Evolutionary conservation across 2,797 vertebrate genomes (phyloP).

Genomic region (Hafferia zeledoni): DNA sequence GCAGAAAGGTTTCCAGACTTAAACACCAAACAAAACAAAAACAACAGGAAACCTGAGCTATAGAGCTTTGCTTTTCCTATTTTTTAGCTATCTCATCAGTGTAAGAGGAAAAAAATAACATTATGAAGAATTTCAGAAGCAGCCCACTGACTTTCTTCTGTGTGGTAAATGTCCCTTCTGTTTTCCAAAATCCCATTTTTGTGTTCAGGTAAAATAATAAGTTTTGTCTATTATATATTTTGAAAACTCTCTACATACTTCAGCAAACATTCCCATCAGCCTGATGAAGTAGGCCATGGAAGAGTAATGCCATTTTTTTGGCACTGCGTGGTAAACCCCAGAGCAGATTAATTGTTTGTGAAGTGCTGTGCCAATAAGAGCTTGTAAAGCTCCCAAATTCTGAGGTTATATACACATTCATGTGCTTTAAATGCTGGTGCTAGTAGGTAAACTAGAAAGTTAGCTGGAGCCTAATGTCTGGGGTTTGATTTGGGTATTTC

Average conservation of each 20-base stretch:
- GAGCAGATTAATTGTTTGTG: background rate
- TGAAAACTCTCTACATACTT: background rate
- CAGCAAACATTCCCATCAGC: background rate
- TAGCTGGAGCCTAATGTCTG: background rate
- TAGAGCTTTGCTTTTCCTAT: background rate
- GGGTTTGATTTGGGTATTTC: accelerated
- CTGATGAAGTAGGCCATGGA: background rate
- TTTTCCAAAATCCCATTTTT: background rate
- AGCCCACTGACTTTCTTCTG: background rate
- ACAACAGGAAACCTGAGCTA: accelerated
- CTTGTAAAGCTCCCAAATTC: background rate
- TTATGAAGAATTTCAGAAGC: background rate
- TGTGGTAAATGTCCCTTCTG: background rate
- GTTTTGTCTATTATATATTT: background rate
- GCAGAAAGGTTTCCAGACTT: background rate
- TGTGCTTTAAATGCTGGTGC: background rate
- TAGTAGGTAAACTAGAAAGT: background rate
- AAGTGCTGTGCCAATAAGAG: background rate
- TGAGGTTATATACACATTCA: background rate
- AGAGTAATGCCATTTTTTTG: background rate
- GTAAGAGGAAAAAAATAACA: background rate
- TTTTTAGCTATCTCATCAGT: background rate
- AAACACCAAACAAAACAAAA: background rate
- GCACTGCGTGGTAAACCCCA: background rate
- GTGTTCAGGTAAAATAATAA: background rate